Percentiles rank a stretch among this genome's conserved stretches.
Evolutionary conservation across 30 jellyfish, hydroid and myxozoan species (phyloP).

Genomic region (Turritopsis dohrnii): DNA sequence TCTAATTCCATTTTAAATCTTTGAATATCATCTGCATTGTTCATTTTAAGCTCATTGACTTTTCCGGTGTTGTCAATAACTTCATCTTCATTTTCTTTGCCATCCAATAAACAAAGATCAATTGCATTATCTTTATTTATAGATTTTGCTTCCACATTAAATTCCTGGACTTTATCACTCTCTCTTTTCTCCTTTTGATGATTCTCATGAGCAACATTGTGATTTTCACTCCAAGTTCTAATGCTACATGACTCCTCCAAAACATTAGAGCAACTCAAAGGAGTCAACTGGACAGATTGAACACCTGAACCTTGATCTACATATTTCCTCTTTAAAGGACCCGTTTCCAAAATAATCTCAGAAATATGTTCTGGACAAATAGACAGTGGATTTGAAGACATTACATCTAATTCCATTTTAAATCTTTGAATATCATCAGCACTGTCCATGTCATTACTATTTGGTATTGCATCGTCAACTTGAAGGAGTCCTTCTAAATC

Average conservation of each 20-base stretch:
- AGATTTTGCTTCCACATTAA: neutral
- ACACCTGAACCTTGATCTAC: neutral
- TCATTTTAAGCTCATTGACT: no score
- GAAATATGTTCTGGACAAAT: neutral
- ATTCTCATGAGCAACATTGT: neutral
- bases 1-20: neutral
- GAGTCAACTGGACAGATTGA: neutral
- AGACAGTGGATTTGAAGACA: neutral
- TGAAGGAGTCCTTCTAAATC: neutral
- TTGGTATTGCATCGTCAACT: neutral
- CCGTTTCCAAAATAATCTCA: neutral
- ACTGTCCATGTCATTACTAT: neutral
- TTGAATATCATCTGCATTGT: neutral
- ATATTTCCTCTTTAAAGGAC: neutral
- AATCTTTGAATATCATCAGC: neutral
- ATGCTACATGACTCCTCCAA: neutral
- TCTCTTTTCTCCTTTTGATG: neutral
- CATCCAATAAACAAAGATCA: neutral
- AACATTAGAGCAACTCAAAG: neutral
- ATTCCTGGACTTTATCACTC: neutral
- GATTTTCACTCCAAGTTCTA: neutral
- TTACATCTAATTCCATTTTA: neutral
- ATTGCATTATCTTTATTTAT: neutral
- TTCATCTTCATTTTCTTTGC: no score
- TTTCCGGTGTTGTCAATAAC: no score